Percentiles rank a stretch among this genome's conserved stretches.
phyloP scores from a whole-genome alignment of 2,797 vertebrate genomes.

The Characodon lateralis region DNA sequence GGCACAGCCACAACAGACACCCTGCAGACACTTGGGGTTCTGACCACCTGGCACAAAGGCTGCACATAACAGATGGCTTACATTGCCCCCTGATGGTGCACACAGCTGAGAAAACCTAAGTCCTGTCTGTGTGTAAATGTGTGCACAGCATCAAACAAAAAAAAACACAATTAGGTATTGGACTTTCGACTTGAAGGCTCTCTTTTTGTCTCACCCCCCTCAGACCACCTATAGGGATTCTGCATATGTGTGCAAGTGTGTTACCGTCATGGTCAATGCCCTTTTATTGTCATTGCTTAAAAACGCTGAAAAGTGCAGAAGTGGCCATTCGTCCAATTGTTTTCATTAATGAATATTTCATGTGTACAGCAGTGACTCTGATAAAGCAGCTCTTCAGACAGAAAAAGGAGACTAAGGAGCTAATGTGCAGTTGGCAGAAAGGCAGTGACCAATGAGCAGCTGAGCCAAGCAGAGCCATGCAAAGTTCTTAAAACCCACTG shows the following conservation, averaged over 20 bases:
- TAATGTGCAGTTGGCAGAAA: background rate
- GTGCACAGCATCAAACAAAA: conserved; percentile 33
- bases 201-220: conserved; percentile 42
- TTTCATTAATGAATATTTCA: background rate
- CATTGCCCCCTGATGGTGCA: conserved; percentile 42
- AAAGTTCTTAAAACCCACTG: background rate
- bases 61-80: conserved; percentile 65
- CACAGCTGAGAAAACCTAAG: conserved; percentile 65
- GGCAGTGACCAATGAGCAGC: conserved; percentile 5
- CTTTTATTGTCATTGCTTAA: conserved; percentile 56
- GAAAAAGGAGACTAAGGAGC: background rate
- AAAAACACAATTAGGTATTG: conserved; percentile 47
- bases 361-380: conserved; percentile 12
- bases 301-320: conserved; percentile 53
- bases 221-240: conserved; percentile 46
- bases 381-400: background rate
- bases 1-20: conserved; percentile 63
- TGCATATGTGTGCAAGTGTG: conserved; percentile 29
- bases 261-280: conserved; percentile 36
- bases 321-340: conserved; percentile 21
- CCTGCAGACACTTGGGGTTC: conserved; percentile 42
- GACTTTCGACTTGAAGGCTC: conserved; percentile 55
- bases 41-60: conserved; percentile 66
- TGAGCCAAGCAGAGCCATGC: conserved; percentile 8
- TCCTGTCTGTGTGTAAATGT: conserved; percentile 31